phyloP scores from a whole-genome alignment of 2,797 vertebrate genomes.

The Chromis chromis region DNA sequence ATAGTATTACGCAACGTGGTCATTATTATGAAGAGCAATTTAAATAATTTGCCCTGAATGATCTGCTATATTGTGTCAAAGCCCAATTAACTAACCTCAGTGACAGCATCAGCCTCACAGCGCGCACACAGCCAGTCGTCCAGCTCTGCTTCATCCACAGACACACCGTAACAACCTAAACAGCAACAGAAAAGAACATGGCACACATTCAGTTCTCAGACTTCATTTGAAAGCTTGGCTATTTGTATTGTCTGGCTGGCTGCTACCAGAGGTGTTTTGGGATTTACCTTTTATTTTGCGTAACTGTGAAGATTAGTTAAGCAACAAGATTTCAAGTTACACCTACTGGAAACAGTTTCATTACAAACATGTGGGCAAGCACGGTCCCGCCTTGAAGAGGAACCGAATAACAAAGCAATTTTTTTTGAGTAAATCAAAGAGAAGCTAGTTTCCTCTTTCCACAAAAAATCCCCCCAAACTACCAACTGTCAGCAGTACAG shows the following conservation, averaged over 20 bases:
- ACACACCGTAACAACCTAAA: constrained; percentile 94
- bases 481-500: background rate
- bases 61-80: background rate
- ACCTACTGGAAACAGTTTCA: background rate
- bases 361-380: background rate
- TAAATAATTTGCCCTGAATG: background rate
- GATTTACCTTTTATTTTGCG: background rate
- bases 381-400: background rate
- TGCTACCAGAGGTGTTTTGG: background rate
- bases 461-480: background rate
- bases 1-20: too few species aligned
- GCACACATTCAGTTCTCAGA: background rate
- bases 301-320: background rate
- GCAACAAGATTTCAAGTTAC: background rate
- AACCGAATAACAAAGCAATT: background rate
- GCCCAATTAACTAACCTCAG: constrained; percentile 85
- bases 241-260: background rate
- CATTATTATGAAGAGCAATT: background rate
- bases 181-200: constrained; percentile 27
- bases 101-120: constrained; percentile 92
- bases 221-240: background rate
- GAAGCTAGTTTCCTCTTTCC: too few species aligned
- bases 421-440: too few species aligned
- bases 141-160: constrained; percentile 85
- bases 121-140: constrained; percentile 93